Percentiles rank a stretch among this genome's conserved stretches.
phyloP scores from a whole-genome alignment of 1,140 invertebrate species.

The Lepidotrigona ventralis region DNA sequence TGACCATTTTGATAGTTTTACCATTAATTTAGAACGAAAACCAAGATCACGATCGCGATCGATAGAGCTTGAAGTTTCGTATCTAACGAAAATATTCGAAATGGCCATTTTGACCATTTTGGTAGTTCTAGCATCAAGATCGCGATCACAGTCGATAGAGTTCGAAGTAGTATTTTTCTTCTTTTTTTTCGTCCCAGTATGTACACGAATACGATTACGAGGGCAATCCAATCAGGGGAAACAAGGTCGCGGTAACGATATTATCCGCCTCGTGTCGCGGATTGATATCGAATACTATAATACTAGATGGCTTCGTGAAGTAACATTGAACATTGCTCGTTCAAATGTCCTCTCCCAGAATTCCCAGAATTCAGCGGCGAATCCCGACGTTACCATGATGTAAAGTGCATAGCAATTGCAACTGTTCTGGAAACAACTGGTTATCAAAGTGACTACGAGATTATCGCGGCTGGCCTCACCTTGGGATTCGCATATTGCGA shows the following conservation, averaged over 20 bases:
- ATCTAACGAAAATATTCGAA: too few species aligned
- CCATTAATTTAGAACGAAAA: too few species aligned
- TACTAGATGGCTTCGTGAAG: slow-evolving; percentile 53
- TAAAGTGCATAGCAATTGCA: not conserved
- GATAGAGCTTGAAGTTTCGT: too few species aligned
- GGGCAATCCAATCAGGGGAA: slow-evolving; percentile 70
- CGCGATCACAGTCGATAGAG: not conserved
- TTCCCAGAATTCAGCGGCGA: not conserved
- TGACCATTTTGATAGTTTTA: too few species aligned
- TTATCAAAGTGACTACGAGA: not conserved
- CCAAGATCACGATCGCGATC: too few species aligned
- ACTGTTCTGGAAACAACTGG: not conserved
- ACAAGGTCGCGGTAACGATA: slow-evolving; percentile 73
- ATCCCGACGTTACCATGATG: not conserved
- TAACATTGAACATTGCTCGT: slow-evolving; percentile 17
- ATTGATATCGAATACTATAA: slow-evolving; percentile 69
- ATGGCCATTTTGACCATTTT: too few species aligned
- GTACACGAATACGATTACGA: slow-evolving; percentile 17
- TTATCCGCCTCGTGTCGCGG: slow-evolving; percentile 66
- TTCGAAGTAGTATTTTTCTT: not conserved
- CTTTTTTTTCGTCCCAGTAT: not conserved
- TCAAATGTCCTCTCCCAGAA: not conserved
- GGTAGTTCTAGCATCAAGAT: not conserved
- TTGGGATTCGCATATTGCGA: not conserved
- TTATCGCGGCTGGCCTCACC: too few species aligned